Percentiles rank a stretch among this genome's conserved stretches.
Evolutionary conservation across 1,140 invertebrate genomes (phyloP).

Genomic region (Lethocerus indicus): DNA sequence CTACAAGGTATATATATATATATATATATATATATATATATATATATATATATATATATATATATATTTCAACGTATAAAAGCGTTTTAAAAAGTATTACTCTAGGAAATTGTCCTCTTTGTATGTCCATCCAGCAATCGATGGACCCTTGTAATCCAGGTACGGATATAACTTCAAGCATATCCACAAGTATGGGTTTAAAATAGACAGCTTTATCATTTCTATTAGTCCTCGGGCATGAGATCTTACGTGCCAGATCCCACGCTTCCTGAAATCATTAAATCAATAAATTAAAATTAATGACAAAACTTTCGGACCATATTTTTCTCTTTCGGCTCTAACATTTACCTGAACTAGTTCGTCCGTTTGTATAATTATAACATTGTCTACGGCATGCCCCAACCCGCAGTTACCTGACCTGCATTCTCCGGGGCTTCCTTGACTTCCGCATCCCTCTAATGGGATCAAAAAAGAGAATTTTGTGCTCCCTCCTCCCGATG

Average conservation of each 20-base stretch:
- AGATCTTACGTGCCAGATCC: conserved; percentile 39
- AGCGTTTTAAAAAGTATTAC: too few species aligned
- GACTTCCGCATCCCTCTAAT: conserved; percentile 39
- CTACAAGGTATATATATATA: too few species aligned
- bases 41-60: too few species aligned
- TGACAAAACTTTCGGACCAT: too few species aligned
- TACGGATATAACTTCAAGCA: conserved; percentile 48
- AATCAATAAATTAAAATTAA: not conserved
- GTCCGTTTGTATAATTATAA: conserved; percentile 45
- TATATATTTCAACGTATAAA: too few species aligned
- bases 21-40: too few species aligned
- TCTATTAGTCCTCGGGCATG: conserved; percentile 31
- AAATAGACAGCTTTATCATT: conserved; percentile 43
- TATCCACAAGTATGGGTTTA: conserved; percentile 50
- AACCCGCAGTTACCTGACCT: conserved; percentile 26
- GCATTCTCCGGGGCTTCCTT: conserved; percentile 25
- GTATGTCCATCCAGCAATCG: conserved; percentile 63
- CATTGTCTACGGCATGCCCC: conserved; percentile 39
- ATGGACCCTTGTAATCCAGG: conserved; percentile 35
- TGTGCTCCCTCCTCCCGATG: conserved; percentile 32
- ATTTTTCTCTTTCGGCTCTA: not conserved
- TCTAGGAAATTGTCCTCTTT: conserved; percentile 46
- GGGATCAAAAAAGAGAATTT: conserved; percentile 41
- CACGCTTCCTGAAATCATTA: conserved; percentile 30
- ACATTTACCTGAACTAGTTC: conserved; percentile 34